A percentile compares a stretch with the other conserved stretches of the same genome.
These are phyloP conservation scores for Conchocele bisecta DNA, from an alignment of 2,888 invertebrate genomes.

Conservation along the genomic window DNA sequence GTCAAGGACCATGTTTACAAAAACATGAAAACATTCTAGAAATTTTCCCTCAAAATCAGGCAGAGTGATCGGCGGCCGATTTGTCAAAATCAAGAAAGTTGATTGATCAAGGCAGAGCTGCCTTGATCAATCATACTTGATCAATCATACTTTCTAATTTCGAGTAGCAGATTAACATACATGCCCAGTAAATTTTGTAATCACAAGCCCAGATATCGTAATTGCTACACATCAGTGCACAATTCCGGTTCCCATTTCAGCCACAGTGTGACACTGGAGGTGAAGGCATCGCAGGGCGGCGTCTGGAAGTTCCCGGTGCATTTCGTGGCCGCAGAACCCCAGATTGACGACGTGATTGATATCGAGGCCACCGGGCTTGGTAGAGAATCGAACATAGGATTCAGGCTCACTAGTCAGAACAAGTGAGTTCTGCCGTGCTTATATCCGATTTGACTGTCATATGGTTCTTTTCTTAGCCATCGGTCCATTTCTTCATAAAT, in stretches of 20 bases:
- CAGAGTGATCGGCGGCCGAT: too few relatives aligned
- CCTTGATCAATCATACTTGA: background rate
- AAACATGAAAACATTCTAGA: too few relatives aligned
- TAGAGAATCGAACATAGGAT: slow-evolving; percentile 77
- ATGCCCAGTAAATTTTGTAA: too few relatives aligned
- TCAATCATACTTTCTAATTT: background rate
- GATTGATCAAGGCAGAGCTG: too few relatives aligned
- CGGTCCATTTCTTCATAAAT: too few relatives aligned
- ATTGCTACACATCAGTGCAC: background rate
- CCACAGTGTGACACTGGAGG: slow-evolving; percentile 74
- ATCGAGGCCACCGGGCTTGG: slow-evolving; percentile 80
- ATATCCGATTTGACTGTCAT: too few relatives aligned
- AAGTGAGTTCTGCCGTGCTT: slow-evolving; percentile 74
- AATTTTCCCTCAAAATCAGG: too few relatives aligned
- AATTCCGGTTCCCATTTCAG: slow-evolving; percentile 58
- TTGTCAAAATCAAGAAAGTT: background rate
- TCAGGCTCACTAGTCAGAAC: slow-evolving; percentile 79
- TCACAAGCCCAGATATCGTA: too few relatives aligned
- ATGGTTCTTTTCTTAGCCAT: too few relatives aligned
- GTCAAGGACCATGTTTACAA: too few relatives aligned
- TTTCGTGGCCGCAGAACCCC: slow-evolving; percentile 80
- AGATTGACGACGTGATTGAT: slow-evolving; percentile 80
- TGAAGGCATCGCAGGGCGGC: slow-evolving; percentile 79
- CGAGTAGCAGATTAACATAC: background rate
- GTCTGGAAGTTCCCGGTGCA: slow-evolving; percentile 81